phyloP scores from a whole-genome alignment of 2,113 vertebrate species.

The Megaceryle torquata region DNA sequence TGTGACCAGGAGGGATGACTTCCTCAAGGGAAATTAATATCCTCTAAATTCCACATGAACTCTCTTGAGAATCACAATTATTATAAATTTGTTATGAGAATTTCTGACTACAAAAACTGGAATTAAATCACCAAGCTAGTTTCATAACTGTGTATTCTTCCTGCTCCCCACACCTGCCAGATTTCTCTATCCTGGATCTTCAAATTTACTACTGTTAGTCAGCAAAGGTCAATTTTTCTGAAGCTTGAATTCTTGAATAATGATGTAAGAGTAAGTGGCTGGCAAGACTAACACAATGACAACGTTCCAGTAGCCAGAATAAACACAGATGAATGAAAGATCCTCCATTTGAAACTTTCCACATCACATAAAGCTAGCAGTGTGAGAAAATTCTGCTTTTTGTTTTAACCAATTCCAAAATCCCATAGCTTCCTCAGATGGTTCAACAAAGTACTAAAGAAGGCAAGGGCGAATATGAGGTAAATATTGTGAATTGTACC shows the following conservation, averaged over 20 bases:
- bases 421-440: not conserved
- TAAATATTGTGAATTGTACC: not conserved
- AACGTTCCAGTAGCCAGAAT: not conserved
- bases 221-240: not conserved
- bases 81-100: not conserved
- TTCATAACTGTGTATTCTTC: not conserved
- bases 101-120: not conserved
- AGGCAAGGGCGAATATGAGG: not conserved
- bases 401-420: not conserved
- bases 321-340: constrained; percentile 2
- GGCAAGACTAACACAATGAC: not conserved
- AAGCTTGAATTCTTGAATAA: not conserved
- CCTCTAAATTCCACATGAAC: not conserved
- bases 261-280: not conserved
- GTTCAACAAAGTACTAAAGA: not conserved
- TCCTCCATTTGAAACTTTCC: not conserved
- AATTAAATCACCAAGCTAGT: not conserved
- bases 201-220: not conserved
- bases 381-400: not conserved
- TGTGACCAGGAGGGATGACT: not conserved
- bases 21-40: not conserved
- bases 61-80: not conserved
- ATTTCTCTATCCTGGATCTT: not conserved
- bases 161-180: not conserved
- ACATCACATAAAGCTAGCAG: not conserved